phyloP scores from a whole-genome alignment of 2,888 invertebrate genomes.

The Macrosiphum euphorbiae region DNA sequence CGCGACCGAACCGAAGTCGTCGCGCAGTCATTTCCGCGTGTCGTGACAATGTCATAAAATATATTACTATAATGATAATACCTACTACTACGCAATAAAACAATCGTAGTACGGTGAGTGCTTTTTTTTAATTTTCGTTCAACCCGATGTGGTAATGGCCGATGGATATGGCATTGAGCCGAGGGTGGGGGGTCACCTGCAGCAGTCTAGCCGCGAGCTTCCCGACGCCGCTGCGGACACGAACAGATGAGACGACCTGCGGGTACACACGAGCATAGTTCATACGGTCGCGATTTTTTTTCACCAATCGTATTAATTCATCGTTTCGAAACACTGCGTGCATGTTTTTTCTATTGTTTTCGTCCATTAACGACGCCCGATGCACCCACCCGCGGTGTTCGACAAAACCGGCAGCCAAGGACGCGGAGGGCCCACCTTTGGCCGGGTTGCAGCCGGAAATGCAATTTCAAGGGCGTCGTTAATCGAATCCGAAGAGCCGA shows the following conservation, averaged over 20 bases:
- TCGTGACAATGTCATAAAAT: constrained; percentile 12
- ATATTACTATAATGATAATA: not conserved
- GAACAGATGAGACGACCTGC: not conserved
- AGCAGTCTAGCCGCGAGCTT: too few species aligned
- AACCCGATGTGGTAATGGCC: not conserved
- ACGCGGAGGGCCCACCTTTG: not conserved
- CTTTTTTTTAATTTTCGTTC: not conserved
- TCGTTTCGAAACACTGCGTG: not conserved
- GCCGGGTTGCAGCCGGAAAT: constrained; percentile 18
- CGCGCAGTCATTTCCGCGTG: not conserved
- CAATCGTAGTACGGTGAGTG: not conserved
- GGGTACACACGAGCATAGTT: not conserved
- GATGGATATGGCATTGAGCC: not conserved
- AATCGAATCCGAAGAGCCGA: constrained; percentile 33
- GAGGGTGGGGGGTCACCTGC: not conserved
- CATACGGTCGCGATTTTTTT: not conserved
- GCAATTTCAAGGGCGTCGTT: constrained; percentile 50
- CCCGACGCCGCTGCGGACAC: too few species aligned
- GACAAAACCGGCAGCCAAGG: not conserved
- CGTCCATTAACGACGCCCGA: not conserved
- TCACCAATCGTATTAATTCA: not conserved
- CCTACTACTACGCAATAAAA: not conserved
- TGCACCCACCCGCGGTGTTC: constrained; percentile 43
- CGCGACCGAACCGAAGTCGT: not conserved
- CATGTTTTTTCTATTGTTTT: not conserved